A percentile compares a stretch with the other conserved stretches of the same genome.
phyloP scores from a whole-genome alignment of 2,113 vertebrate genomes.

The Notarius lentiginosus region DNA sequence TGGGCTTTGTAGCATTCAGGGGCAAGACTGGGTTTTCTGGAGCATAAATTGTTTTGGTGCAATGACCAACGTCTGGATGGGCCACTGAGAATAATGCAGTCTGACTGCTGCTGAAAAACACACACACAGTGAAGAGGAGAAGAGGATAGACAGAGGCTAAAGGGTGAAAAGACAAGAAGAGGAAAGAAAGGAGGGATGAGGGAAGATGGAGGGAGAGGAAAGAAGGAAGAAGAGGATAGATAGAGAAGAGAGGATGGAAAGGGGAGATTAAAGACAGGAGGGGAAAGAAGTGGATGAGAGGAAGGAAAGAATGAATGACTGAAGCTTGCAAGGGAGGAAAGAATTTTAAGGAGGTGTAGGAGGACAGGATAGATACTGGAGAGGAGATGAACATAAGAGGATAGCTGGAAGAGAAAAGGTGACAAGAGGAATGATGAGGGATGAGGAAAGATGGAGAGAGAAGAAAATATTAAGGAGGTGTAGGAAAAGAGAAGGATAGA shows the following conservation, averaged over 20 bases:
- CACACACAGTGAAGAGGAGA: neutral
- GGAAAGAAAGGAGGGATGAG: neutral
- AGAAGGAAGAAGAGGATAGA: neutral
- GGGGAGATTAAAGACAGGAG: too few species aligned
- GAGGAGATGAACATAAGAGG: neutral
- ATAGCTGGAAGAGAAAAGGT: neutral
- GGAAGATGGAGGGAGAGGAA: neutral
- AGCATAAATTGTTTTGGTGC: conserved; percentile 38
- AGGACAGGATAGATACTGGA: neutral
- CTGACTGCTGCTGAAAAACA: conserved; percentile 41
- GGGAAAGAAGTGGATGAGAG: neutral
- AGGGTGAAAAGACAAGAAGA: neutral
- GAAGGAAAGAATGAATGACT: neutral
- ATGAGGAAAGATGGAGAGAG: neutral
- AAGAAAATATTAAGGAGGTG: neutral
- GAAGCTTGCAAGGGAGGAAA: neutral
- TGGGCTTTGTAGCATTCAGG: conserved; percentile 28
- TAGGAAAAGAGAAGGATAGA: neutral
- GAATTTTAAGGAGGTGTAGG: neutral
- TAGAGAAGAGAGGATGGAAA: neutral
- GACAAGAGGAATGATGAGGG: neutral
- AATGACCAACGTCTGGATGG: conserved; percentile 38
- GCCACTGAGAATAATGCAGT: conserved; percentile 43
- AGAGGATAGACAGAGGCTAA: neutral
- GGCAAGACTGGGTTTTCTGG: conserved; percentile 34